Evolutionary conservation across 2,113 vertebrate genomes (phyloP), one percentile per base, ranked within the genome.

Genomic region (Cacatua alba): DNA sequence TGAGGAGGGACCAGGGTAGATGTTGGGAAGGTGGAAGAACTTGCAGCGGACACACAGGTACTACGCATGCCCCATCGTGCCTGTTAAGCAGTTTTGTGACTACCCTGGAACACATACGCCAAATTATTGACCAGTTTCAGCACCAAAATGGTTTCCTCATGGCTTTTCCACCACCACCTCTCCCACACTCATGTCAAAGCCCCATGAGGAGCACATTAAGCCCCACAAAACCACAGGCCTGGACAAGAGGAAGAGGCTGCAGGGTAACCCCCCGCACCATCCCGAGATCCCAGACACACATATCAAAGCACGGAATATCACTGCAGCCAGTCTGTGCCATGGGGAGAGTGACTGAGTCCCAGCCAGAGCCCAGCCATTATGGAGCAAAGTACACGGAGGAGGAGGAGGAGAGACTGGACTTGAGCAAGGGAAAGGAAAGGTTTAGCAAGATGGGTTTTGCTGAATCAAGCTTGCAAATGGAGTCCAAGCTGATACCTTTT

Each of bases 141-240:
- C 78, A 41, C 46, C 10, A 3, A 24, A 79, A 70, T 0, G 1
- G 9, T 48, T 49, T 57, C 43, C 25, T 23, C 20, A 3, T 0
- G 11, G 21, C 31, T 80, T 33, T 72, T 59, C 43, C 39, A 49
- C 33, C 7, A 5, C 5, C 28, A 67, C 1, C 43, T 80, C 85
- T 67, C 49, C 20, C 37, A 52, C 17, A 33, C 4, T 1, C 0
- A 2, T 25, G 13, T 20, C 63, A 76, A 82, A 91, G 25, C 3
- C 35, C 18, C 20, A 77, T 5, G 33, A 82, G 39, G 48, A 82
- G 7, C 25, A 20, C 62, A 23, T 29, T 33, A 67, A 70, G 18
- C 71, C 52, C 67, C 3, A 0, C 0, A 0, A 52, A 92, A 53
- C 41, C 1, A 1, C 26, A 23, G 0, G 0, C 28, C 37, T 4